Evolutionary conservation across 2,797 vertebrate species (phyloP).

Genomic region (Alauda arvensis): DNA sequence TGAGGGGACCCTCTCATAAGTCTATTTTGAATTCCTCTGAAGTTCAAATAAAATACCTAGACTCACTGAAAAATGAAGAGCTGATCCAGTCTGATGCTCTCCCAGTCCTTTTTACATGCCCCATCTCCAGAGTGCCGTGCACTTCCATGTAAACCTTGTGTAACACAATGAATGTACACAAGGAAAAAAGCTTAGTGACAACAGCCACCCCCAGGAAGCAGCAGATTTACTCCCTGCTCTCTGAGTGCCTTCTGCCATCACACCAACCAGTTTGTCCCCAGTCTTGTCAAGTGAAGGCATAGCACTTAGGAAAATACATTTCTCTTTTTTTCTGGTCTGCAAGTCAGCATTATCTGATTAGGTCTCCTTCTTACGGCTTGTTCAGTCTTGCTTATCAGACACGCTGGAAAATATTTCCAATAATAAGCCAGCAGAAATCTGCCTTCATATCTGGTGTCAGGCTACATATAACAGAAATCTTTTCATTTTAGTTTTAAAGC

Average conservation of each 20-base stretch:
- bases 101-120: not conserved
- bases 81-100: not conserved
- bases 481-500: slow-evolving; percentile 71
- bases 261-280: not conserved
- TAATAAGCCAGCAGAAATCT: slow-evolving; percentile 63
- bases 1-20: not conserved
- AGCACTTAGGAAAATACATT: slow-evolving; percentile 37
- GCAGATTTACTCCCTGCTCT: not conserved
- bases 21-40: not conserved
- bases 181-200: not conserved
- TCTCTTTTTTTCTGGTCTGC: slow-evolving; percentile 35
- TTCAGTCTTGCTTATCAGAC: slow-evolving; percentile 55
- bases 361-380: slow-evolving; percentile 40
- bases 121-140: not conserved
- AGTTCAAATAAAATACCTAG: not conserved
- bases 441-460: slow-evolving; percentile 55
- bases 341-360: slow-evolving; percentile 43
- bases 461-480: slow-evolving; percentile 61
- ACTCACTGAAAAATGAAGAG: not conserved
- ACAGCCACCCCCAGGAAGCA: not conserved
- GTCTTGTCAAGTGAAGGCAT: not conserved
- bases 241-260: not conserved
- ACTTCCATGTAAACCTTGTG: not conserved
- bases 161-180: not conserved
- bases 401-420: slow-evolving; percentile 62